A percentile compares a stretch with the other conserved stretches of the same genome.
phyloP scores from a whole-genome alignment of 2,113 vertebrate species.

The Acanthisitta chloris region DNA sequence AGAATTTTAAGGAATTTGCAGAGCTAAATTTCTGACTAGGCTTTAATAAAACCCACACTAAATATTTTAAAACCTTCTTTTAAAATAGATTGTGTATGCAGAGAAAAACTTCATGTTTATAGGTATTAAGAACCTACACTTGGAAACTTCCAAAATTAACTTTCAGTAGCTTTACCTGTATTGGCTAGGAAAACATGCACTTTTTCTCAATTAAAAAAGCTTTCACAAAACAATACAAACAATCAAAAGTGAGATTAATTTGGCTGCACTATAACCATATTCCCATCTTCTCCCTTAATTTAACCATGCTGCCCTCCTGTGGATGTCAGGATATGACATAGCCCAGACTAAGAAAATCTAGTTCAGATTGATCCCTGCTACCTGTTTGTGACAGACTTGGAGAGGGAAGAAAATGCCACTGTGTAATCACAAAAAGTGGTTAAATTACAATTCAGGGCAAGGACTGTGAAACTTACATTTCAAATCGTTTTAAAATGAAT shows the following conservation, averaged over 20 bases:
- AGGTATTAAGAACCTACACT: not conserved
- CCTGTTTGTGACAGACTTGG: not conserved
- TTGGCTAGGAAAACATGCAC: not conserved
- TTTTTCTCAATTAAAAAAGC: not conserved
- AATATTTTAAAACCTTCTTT: not conserved
- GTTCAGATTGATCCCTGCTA: not conserved
- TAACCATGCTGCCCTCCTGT: constrained; percentile 77
- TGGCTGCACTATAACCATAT: not conserved
- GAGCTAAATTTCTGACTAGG: not conserved
- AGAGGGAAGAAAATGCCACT: not conserved
- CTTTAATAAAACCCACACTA: not conserved
- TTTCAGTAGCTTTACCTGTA: not conserved
- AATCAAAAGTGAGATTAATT: not conserved
- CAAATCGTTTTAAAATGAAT: not conserved
- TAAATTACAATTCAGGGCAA: not conserved
- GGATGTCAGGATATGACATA: constrained; percentile 28
- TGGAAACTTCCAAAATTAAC: not conserved
- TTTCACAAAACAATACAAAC: not conserved
- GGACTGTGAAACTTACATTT: not conserved
- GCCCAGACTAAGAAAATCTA: not conserved
- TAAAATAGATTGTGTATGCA: not conserved
- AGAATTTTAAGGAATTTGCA: not conserved
- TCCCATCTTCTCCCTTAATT: constrained; percentile 28
- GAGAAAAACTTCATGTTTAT: not conserved
- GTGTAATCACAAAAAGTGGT: not conserved